Evolutionary conservation across 2,797 vertebrate genomes (phyloP).

Genomic region (Parauchenoglanis ngamensis): DNA sequence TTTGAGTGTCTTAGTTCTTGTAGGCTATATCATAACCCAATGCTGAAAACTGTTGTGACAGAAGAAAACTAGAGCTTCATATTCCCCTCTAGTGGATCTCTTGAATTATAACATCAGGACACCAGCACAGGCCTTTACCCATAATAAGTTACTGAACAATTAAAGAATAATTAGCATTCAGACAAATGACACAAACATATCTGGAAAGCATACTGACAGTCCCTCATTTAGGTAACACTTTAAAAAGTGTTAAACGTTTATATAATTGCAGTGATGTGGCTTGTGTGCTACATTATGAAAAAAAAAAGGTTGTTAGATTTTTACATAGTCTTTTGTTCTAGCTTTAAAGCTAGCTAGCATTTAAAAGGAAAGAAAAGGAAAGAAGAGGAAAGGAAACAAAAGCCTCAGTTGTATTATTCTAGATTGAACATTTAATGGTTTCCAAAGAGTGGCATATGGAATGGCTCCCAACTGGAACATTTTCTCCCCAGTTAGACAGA

Average conservation of each 20-base stretch:
- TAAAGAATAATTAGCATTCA: neutral
- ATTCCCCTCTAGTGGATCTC: slow-evolving; percentile 36
- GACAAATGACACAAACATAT: neutral
- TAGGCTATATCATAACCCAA: neutral
- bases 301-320: neutral
- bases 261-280: neutral
- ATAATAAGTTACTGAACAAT: neutral
- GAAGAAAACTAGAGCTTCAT: neutral
- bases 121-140: neutral
- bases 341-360: neutral
- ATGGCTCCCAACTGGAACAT: neutral
- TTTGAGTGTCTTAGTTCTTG: neutral
- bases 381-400: neutral
- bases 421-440: neutral
- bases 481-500: neutral
- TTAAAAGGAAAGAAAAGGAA: neutral
- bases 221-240: neutral
- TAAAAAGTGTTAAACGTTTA: neutral
- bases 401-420: neutral
- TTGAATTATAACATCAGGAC: slow-evolving; percentile 11
- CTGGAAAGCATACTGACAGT: neutral
- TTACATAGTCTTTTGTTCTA: neutral
- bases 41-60: neutral
- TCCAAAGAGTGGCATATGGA: neutral
- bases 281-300: neutral